Base-by-base conservation (phyloP, 2,113 vertebrate species). In the Panthera leo region DNA sequence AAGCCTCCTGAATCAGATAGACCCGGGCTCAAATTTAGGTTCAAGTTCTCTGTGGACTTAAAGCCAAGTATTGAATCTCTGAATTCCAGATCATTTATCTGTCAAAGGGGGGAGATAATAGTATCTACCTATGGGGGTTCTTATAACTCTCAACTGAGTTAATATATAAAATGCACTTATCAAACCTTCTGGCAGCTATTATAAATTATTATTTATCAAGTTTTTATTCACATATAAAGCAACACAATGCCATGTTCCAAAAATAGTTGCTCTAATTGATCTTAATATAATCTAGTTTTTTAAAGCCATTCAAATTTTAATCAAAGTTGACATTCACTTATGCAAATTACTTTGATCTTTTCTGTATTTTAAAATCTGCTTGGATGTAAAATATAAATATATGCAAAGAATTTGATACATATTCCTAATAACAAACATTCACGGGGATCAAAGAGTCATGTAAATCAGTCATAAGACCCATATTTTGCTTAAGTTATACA, bases 231-330 rank as follows among this genome's bases (percentile, higher is more conserved):
- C 27, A 23, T 84, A 76, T 55, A 76, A 48, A 71, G 36, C 36
- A 71, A 84, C 14, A 5, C 29, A 84, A 84, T 90, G 18, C 15
- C 18, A 55, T 75, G 29, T 67, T 91, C 70, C 25, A n/a, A n/a
- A 67, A 67, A 82, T 31, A 45, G 31, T 63, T 91, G 36, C 13
- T 25, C 25, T 85, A 67, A 36, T 16, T 45, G 45, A 78, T 45
- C 36, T 58, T 95, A 84, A 80, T 79, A 39, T 68, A 82, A 70
- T 71, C 48, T 51, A 63, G 78, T 65, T 94, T 89, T 83, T 42
- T 94, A 83, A 75, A 89, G 42, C 42, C 27, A 63, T 73, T 94
- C 58, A 65, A 85, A 18, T 91, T 85, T 58, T 85, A 95, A 76
- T 68, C 23, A 70, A 68, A 91, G 76, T 78, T 67, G 48, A 67